A percentile compares a stretch with the other conserved stretches of the same genome.
These are phyloP conservation scores for Acronicta psi DNA, from an alignment of 2,888 invertebrate species.

Conservation along the genomic window DNA sequence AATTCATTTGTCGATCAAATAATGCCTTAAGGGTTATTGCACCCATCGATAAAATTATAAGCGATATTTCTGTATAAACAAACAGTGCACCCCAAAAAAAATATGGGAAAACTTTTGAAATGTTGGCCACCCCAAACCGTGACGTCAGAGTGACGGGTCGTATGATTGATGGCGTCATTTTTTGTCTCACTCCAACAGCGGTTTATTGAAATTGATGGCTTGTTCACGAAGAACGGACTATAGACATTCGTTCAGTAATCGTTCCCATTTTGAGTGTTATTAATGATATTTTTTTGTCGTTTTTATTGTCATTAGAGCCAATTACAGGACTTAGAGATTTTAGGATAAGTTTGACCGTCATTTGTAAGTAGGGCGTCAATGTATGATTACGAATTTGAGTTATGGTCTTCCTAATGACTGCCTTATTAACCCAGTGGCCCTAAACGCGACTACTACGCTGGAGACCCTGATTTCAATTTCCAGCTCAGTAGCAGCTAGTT, in stretches of 20 bases:
- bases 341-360: neutral
- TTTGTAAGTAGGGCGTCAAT: too few species aligned
- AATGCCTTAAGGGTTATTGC: conserved; percentile 17
- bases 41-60: conserved; percentile 30
- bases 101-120: conserved; percentile 41
- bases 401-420: too few species aligned
- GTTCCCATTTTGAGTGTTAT: conserved; percentile 60
- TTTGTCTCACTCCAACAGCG: conserved; percentile 59
- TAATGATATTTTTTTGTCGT: conserved; percentile 44
- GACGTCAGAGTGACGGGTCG: conserved; percentile 57
- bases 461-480: too few species aligned
- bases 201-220: conserved; percentile 68
- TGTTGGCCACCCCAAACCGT: conserved; percentile 51
- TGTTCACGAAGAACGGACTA: conserved; percentile 51
- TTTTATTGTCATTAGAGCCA: conserved; percentile 17
- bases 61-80: conserved; percentile 38
- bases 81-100: conserved; percentile 40
- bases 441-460: too few species aligned
- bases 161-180: conserved; percentile 63
- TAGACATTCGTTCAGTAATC: conserved; percentile 58
- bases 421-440: too few species aligned
- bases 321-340: neutral
- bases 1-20: conserved; percentile 5
- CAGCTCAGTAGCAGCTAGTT: too few species aligned
- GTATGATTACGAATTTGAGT: too few species aligned